Base-by-base conservation (phyloP, 1,140 invertebrate genomes). In the Eufriesea mexicana region DNA sequence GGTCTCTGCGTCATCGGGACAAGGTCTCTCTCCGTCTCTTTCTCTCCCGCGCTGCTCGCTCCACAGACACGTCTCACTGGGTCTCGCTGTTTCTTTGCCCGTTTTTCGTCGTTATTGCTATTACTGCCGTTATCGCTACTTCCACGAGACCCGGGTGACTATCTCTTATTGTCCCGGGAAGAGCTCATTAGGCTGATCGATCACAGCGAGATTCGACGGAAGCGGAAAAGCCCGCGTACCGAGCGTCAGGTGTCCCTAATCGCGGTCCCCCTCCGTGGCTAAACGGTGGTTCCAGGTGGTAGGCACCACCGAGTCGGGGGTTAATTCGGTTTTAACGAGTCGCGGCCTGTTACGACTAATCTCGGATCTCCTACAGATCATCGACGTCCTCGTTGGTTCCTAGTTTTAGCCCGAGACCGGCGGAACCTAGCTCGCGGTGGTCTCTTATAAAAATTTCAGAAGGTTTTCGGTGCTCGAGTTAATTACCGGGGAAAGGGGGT, bases 121-220 rank as follows among this genome's bases (percentile, higher is more conserved):
- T n/a, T 35, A 35, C 35, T 35, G 35, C 4, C 35, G 35, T 35
- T 72, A 28, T 35, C 54, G 64, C 35, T 72, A 20, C 25, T 49
- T 68, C 59, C 42, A 35, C 70, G 12, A 42, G 80, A 35, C 16
- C 45, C 54, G 5, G 28, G 25, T 42, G 8, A 55, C 10, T 54
- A 51, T 54, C 42, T 77, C 62, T 75, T 20, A 67, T 75, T 81
- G 42, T 75, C 54, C 62, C 42, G 25, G 54, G 9, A 67, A 25
- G 72, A 54, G 79, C 79, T 80, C 79, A 12, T 80, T 80, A 80
- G 70, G 35, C 47, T 64, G 57, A 47, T n/a, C 78, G 55, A 51
- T 74, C 59, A 74, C 42, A 35, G 12, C 25, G 57, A 6, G 45
- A 6, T 42, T 35, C n/a, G 28, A 57, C 5, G 51, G 42, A 45